These are phyloP conservation scores for Pipistrellus pipistrellus DNA, from an alignment of 2,797 vertebrate species.

Conservation along the genomic window DNA sequence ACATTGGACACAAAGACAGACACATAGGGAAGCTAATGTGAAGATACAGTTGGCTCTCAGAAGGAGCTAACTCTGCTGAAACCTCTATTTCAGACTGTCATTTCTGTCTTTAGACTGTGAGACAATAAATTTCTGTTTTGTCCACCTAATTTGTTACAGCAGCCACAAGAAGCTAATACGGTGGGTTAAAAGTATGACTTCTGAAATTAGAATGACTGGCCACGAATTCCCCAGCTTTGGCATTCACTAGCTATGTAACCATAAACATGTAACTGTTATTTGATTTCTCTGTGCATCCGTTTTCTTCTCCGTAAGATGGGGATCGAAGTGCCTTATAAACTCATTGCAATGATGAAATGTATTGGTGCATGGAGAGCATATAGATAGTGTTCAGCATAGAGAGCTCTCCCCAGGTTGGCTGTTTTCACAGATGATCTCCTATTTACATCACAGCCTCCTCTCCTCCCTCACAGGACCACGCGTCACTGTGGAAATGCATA, in stretches of 20 bases:
- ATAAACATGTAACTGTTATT: not conserved
- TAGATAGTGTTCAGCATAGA: accelerated
- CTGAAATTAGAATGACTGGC: not conserved
- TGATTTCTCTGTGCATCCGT: not conserved
- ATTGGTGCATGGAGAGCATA: accelerated
- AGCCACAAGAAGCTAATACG: not conserved
- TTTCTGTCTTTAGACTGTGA: not conserved
- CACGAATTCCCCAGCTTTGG: not conserved
- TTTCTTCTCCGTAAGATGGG: not conserved
- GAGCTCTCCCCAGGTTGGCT: no score
- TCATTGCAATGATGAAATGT: not conserved
- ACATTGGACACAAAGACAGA: not conserved
- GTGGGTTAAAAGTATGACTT: not conserved
- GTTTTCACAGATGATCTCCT: no score
- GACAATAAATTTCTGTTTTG: not conserved
- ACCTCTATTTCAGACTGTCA: not conserved
- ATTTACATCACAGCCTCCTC: accelerated
- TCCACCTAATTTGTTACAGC: not conserved
- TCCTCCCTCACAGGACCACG: not conserved
- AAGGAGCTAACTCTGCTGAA: not conserved
- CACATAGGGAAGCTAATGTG: not conserved
- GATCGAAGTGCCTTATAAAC: not conserved
- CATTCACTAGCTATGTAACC: not conserved
- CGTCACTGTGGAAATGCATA: not conserved
- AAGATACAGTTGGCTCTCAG: not conserved